Base-by-base conservation (phyloP, 2,888 invertebrate species). In the Diarsia dahlii region DNA sequence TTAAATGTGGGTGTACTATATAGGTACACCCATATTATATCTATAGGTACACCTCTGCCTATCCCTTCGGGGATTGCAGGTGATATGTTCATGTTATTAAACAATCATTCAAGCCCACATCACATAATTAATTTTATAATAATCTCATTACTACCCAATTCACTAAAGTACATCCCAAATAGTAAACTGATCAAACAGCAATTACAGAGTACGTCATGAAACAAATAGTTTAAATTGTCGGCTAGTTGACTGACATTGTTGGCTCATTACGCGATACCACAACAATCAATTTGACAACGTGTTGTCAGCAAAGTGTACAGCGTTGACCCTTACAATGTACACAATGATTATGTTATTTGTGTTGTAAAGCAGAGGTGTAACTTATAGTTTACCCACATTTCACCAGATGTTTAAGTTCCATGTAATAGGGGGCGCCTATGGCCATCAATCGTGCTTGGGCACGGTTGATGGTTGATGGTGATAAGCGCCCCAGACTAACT, bases 211-310 rank as follows among this genome's bases (percentile, higher is more conserved):
- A 63, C 56, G 63, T 34, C 56, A 23, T 54, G 9, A 58, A 60
- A 79, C 72, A 69, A 72, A 80, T 84, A 72, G 58, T 84, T 84
- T 71, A 69, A 81, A 84, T 68, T 79, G 78, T 58, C 28, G 39
- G 62, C 54, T 68, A 56, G 80, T 79, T 63, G 39, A 65, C 50
- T 63, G 65, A 65, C 80, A 68, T 68, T 71, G 72, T 79, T 79
- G 65, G 54, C 80, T 80, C 84, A 84, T 84, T 80, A 84, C 23
- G 52, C 9, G 28, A 65, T 56, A 34, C 79, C 79, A 72, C 84
- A 64, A 84, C 63, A 68, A 80, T 81, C 67, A 84, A 84, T 80
- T 84, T 84, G 58, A 60, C 65, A 65, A 66, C 15, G 0, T n/a
- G 28, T 64, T 86, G 76, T 71, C 75, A 66, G 34, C 46, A 10